A percentile compares a stretch with the other conserved stretches of the same genome.
phyloP scores from a whole-genome alignment of 1,140 invertebrate genomes.

The Proales similis region DNA sequence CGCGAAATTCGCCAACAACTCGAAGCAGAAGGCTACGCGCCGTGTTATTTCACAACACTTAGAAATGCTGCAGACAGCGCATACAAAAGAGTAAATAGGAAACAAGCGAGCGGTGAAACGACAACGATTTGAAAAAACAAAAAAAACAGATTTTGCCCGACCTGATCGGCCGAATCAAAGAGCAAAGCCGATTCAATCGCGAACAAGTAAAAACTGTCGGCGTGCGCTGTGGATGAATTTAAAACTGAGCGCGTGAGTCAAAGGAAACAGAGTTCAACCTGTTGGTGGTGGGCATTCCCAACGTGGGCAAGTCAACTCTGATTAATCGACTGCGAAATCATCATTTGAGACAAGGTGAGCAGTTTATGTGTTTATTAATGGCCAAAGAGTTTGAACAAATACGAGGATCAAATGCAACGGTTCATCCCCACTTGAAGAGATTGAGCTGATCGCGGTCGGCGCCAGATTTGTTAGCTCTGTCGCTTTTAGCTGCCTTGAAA shows the following conservation, averaged over 20 bases:
- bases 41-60: slow-evolving; percentile 12
- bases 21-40: slow-evolving; percentile 28
- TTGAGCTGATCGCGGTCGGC: no score
- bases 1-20: neutral
- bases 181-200: slow-evolving; percentile 24
- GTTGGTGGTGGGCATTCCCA: slow-evolving; percentile 32
- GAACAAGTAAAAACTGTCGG: neutral
- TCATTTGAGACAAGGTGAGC: slow-evolving; percentile 38
- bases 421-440: no score
- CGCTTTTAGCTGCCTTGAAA: no score
- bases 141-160: slow-evolving; percentile 27
- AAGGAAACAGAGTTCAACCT: slow-evolving; percentile 9
- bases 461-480: no score
- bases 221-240: neutral
- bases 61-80: slow-evolving; percentile 26
- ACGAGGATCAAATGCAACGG: no score
- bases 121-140: no score
- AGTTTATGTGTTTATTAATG: no score
- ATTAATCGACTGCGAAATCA: slow-evolving; percentile 34
- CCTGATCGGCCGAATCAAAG: slow-evolving; percentile 20
- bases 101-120: no score
- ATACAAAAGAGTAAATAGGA: slow-evolving; percentile 6
- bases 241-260: neutral
- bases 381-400: no score
- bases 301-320: slow-evolving; percentile 38